Evolutionary conservation across 2,113 vertebrate species (phyloP).

Genomic region (Colius striatus): DNA sequence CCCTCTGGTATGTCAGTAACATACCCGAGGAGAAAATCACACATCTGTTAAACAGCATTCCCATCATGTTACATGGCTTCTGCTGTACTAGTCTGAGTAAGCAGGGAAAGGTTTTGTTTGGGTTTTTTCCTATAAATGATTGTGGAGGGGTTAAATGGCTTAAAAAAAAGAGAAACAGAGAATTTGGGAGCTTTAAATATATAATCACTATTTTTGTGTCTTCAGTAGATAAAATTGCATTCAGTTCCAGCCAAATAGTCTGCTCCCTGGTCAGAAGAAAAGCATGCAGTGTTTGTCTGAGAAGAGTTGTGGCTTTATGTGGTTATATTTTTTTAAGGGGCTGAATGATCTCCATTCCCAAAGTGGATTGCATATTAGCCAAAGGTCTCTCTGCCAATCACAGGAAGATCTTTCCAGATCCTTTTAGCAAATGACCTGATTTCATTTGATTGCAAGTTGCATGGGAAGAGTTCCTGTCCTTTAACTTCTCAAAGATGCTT

Average conservation of each 20-base stretch:
- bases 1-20: not conserved
- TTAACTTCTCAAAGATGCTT: not conserved
- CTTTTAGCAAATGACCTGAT: not conserved
- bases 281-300: not conserved
- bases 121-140: not conserved
- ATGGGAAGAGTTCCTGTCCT: not conserved
- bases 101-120: not conserved
- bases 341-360: not conserved
- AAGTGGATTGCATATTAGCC: not conserved
- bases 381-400: not conserved
- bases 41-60: not conserved
- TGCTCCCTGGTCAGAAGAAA: not conserved
- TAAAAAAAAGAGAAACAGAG: not conserved
- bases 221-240: not conserved
- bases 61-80: not conserved
- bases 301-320: not conserved
- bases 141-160: not conserved
- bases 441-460: not conserved
- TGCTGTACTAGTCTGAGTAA: not conserved
- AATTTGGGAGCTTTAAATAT: not conserved
- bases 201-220: not conserved
- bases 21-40: fast-evolving
- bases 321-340: not conserved
- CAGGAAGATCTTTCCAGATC: not conserved
- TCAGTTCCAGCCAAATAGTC: not conserved